Percentiles rank a stretch among this genome's conserved stretches.
Conservation (phyloP, 2,797 vertebrate genomes). For the Thaleichthys pacificus region DNA sequence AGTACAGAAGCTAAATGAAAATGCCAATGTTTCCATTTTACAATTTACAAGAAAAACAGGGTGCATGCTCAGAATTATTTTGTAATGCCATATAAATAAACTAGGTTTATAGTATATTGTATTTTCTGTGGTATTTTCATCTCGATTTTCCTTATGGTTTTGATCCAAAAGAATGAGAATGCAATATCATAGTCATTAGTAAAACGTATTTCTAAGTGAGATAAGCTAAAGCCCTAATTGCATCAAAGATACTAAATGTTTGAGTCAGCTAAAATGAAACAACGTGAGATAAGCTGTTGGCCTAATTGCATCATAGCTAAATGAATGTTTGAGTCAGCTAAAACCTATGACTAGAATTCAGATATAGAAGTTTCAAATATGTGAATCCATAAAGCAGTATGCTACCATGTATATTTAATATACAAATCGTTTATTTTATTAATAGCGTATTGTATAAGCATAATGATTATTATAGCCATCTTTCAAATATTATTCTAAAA, state of each 20-base stretch:
- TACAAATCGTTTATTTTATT: neutral
- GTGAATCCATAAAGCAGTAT: neutral
- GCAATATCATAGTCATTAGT: neutral
- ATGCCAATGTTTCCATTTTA: conserved; percentile 41
- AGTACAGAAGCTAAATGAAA: neutral
- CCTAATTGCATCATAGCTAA: neutral
- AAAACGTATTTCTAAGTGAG: neutral
- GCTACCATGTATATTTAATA: neutral
- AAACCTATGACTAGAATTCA: neutral
- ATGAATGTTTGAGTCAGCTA: too few relatives aligned
- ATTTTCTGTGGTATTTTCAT: too few relatives aligned
- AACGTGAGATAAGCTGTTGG: neutral
- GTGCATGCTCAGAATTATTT: conserved; percentile 45
- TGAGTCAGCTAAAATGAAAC: neutral
- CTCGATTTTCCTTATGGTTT: too few relatives aligned
- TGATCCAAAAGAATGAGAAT: too few relatives aligned
- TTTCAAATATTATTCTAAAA: neutral
- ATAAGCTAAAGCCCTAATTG: too few relatives aligned
- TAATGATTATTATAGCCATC: too few relatives aligned
- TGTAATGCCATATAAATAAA: conserved; percentile 13
- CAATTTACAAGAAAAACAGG: conserved; percentile 25
- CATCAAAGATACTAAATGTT: neutral
- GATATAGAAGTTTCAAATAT: neutral
- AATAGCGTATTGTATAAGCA: neutral
- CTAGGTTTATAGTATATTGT: neutral